phyloP scores from a whole-genome alignment of 2,888 invertebrate species.

The Isotomurus palustris region DNA sequence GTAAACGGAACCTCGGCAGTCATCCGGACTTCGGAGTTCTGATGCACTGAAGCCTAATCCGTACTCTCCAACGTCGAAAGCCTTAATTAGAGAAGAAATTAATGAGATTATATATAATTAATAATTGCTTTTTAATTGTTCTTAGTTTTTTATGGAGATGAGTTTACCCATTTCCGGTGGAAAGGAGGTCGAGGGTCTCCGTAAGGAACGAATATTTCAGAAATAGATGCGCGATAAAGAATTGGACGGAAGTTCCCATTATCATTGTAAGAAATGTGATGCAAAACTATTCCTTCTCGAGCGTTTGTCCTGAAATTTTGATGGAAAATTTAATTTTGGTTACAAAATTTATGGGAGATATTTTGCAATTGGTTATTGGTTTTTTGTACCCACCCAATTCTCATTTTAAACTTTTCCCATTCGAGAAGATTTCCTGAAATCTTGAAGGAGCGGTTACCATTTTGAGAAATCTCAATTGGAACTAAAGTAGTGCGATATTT shows the following conservation, averaged over 20 bases:
- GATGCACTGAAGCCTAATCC: slow-evolving; percentile 17
- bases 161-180: slow-evolving; percentile 21
- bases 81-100: too few species aligned
- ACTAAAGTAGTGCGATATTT: too few species aligned
- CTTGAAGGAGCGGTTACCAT: slow-evolving; percentile 26
- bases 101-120: too few species aligned
- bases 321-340: too few species aligned
- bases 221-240: slow-evolving; percentile 15
- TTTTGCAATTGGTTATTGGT: too few species aligned
- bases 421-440: slow-evolving; percentile 25
- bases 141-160: too few species aligned
- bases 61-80: slow-evolving; percentile 22
- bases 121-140: too few species aligned
- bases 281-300: slow-evolving; percentile 22
- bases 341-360: too few species aligned
- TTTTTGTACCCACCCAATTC: slow-evolving; percentile 24
- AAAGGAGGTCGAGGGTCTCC: slow-evolving; percentile 23
- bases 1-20: slow-evolving; percentile 15
- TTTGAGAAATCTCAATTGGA: slow-evolving; percentile 26
- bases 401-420: slow-evolving; percentile 43
- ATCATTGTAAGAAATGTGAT: slow-evolving; percentile 22
- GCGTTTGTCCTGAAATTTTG: slow-evolving; percentile 10
- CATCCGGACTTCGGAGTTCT: slow-evolving; percentile 2
- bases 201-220: slow-evolving; percentile 26
- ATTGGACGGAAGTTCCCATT: not conserved